phyloP scores from a whole-genome alignment of 1,140 invertebrate genomes.

The Ostrea edulis region DNA sequence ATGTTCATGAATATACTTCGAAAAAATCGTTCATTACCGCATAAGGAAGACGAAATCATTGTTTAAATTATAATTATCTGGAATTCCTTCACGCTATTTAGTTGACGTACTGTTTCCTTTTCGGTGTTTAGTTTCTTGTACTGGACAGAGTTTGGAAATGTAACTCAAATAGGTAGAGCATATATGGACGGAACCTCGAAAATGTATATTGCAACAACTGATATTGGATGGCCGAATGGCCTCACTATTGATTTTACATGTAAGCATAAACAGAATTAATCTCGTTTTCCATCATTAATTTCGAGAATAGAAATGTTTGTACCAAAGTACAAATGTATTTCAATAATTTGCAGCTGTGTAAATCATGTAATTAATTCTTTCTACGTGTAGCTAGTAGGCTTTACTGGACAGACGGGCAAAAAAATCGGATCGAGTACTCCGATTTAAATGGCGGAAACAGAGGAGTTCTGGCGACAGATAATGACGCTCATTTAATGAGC shows the following conservation, averaged over 20 bases:
- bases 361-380: neutral
- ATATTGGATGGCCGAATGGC: constrained; percentile 39
- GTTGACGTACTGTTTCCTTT: too few relatives aligned
- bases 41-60: neutral
- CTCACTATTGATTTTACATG: constrained; percentile 26
- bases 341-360: too few relatives aligned
- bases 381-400: constrained; percentile 15
- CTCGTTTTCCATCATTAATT: neutral
- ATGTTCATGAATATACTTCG: neutral
- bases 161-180: constrained; percentile 22
- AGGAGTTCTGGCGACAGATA: neutral
- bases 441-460: constrained; percentile 29
- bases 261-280: neutral
- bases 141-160: constrained; percentile 34
- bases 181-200: constrained; percentile 24
- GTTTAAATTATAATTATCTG: too few relatives aligned
- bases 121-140: constrained; percentile 1
- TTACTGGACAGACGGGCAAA: constrained; percentile 37
- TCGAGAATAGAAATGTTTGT: too few relatives aligned
- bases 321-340: too few relatives aligned
- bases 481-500: constrained; percentile 21
- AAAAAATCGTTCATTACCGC: neutral
- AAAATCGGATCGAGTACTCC: constrained; percentile 2
- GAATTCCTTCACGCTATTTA: too few relatives aligned
- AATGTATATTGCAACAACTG: neutral